Evolutionary conservation across 2,888 invertebrate genomes (phyloP).

Genomic region (Cheilosia variabilis): DNA sequence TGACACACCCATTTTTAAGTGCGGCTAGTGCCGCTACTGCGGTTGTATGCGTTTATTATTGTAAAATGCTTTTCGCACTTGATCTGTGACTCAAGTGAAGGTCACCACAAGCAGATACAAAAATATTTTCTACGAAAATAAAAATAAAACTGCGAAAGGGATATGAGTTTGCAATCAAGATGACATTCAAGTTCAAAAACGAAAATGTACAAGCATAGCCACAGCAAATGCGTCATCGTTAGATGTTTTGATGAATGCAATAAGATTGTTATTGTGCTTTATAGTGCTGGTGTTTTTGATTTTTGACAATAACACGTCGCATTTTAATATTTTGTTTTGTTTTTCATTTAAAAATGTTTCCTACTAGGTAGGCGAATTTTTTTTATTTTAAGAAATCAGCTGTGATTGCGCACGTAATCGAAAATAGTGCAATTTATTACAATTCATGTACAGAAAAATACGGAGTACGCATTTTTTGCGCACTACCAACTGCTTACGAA

Average conservation of each 20-base stretch:
- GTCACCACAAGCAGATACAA: conserved; percentile 2
- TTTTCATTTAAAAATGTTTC: too few relatives aligned
- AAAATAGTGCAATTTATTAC: too few relatives aligned
- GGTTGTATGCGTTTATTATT: conserved; percentile 12
- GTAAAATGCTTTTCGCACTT: conserved; percentile 35
- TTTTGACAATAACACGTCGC: neutral
- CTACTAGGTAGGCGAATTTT: neutral
- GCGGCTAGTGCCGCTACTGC: neutral
- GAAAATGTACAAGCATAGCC: neutral
- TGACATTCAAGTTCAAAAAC: neutral
- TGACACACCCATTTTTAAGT: neutral
- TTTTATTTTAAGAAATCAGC: neutral
- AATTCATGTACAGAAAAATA: too few relatives aligned
- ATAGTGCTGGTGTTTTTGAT: neutral
- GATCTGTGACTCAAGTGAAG: conserved; percentile 34
- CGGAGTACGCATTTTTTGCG: too few relatives aligned
- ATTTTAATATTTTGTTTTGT: too few relatives aligned
- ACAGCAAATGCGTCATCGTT: neutral
- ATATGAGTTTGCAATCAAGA: neutral
- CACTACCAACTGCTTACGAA: too few relatives aligned
- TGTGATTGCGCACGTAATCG: too few relatives aligned
- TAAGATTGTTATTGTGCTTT: neutral
- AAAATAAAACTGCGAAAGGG: conserved; percentile 5
- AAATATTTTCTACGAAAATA: neutral
- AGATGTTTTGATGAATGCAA: neutral